Conservation (phyloP, 2,113 vertebrate genomes). For the Aegithalos caudatus region DNA sequence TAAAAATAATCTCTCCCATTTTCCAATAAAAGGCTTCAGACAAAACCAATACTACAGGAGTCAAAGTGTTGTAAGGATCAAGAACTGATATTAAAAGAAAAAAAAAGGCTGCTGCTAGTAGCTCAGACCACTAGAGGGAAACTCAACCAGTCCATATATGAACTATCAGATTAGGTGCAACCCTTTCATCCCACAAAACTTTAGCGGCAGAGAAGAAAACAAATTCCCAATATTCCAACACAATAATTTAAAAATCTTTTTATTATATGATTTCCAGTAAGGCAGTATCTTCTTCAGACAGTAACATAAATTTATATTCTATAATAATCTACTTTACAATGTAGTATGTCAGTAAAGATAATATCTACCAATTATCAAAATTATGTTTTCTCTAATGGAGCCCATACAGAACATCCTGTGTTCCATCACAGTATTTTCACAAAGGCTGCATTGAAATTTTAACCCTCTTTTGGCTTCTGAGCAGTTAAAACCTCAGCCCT, state of each 20-base stretch:
- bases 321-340: neutral
- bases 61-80: neutral
- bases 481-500: neutral
- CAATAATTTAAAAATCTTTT: neutral
- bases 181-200: fast-evolving
- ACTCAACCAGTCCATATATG: neutral
- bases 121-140: constrained; percentile 15
- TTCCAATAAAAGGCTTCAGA: neutral
- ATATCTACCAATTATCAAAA: neutral
- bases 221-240: neutral
- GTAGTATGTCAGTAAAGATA: neutral
- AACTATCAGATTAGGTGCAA: neutral
- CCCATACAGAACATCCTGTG: neutral
- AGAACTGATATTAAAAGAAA: neutral
- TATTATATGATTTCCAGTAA: neutral
- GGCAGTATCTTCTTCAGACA: neutral
- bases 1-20: too few relatives aligned
- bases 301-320: neutral
- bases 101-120: neutral
- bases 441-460: neutral
- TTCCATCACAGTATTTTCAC: neutral
- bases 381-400: neutral
- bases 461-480: neutral
- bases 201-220: neutral
- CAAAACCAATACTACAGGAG: neutral